These are phyloP conservation scores for Eupelmus urozonus DNA, from an alignment of 2,888 invertebrate genomes.

Conservation along the genomic window DNA sequence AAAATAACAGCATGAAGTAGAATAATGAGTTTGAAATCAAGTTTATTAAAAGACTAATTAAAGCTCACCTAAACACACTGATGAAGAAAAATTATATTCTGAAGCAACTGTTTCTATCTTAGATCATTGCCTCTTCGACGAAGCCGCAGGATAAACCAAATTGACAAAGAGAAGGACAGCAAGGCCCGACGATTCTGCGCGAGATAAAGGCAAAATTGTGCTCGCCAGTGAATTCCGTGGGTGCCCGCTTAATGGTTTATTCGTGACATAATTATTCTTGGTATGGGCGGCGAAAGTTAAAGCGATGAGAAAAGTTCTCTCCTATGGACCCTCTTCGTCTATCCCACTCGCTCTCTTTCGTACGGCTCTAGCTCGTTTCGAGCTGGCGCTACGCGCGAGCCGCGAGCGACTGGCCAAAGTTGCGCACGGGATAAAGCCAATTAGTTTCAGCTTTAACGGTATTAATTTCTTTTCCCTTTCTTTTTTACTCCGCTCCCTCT, in stretches of 20 bases:
- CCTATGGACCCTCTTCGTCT: too few relatives aligned
- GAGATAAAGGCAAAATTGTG: too few relatives aligned
- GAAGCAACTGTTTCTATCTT: too few relatives aligned
- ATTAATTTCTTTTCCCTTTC: conserved; percentile 33
- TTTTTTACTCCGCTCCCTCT: background rate
- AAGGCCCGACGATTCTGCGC: too few relatives aligned
- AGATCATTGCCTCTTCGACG: too few relatives aligned
- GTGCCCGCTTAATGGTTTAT: conserved; percentile 44
- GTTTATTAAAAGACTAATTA: too few relatives aligned
- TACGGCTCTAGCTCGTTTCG: background rate
- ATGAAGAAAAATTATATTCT: too few relatives aligned
- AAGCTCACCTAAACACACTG: too few relatives aligned
- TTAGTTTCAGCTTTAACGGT: conserved; percentile 40
- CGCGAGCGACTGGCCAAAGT: conserved; percentile 11
- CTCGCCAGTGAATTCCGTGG: conserved; percentile 48
- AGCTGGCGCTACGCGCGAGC: too few relatives aligned
- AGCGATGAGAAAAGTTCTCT: conserved; percentile 38
- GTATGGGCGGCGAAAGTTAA: conserved; percentile 28
- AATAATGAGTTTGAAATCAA: too few relatives aligned
- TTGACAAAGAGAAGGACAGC: background rate
- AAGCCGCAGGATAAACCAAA: background rate
- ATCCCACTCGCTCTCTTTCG: background rate
- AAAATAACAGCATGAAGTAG: too few relatives aligned
- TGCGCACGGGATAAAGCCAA: conserved; percentile 35
- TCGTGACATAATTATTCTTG: conserved; percentile 54